phyloP scores from a whole-genome alignment of 2,797 vertebrate species.

The Garrulus glandarius region DNA sequence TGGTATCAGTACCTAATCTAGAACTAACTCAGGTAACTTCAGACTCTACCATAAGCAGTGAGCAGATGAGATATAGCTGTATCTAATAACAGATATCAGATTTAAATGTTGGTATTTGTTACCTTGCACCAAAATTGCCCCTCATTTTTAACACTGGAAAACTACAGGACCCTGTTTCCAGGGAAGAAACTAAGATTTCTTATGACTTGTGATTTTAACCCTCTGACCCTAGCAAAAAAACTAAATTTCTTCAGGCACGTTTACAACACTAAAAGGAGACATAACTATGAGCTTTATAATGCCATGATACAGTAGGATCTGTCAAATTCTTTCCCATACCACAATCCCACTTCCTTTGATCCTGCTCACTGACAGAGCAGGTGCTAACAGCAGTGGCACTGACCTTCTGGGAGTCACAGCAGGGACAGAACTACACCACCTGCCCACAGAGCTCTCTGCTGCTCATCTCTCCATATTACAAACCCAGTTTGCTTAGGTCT shows the following conservation, averaged over 20 bases:
- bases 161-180: neutral
- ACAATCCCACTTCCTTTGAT: neutral
- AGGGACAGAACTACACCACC: neutral
- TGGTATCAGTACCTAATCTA: neutral
- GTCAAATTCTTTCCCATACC: accelerated
- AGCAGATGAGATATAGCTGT: neutral
- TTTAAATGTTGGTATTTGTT: neutral
- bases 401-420: neutral
- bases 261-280: neutral
- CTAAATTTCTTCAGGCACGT: neutral
- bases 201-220: neutral
- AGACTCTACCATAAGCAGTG: neutral
- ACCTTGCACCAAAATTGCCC: neutral
- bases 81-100: neutral
- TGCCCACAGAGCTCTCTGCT: neutral
- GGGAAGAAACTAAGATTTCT: neutral
- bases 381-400: accelerated
- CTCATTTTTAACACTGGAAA: neutral
- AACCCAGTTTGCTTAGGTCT: neutral
- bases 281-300: neutral
- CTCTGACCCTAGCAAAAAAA: neutral
- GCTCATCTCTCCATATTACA: neutral
- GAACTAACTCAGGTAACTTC: neutral
- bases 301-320: neutral
- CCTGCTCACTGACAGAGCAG: neutral